Base-by-base conservation (phyloP, 1,140 invertebrate species). In the Macrostomum lignano region DNA sequence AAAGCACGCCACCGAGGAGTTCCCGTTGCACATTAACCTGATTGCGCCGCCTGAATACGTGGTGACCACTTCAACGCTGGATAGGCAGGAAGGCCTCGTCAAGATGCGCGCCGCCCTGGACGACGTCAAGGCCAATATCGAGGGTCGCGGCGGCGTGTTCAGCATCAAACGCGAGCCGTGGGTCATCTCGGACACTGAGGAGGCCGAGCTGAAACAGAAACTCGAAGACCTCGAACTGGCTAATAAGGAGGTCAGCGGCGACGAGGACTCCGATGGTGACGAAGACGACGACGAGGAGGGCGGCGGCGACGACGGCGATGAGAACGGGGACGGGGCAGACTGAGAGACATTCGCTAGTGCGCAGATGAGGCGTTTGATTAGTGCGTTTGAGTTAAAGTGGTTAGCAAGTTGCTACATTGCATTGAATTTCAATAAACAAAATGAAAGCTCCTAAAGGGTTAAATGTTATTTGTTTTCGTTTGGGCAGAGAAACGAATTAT, bases 21-120 rank as follows among this genome's bases (percentile, higher is more conserved):
- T 94, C 59, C 79, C 79, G 5, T 84, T 96, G 40, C 39, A 66
- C 61, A 98, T 98, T 44, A 96, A 96, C 62, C 61, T 98, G 31
- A 94, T 98, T 52, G 88, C 91, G 22, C 86, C 91, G 25, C 91
- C 91, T 24, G 61, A 86, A 40, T 98, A 91, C 65, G 82, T 96
- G 31, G 84, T 96, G 67, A 96, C 86, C 7, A 93, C 86, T 25
- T 78, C 81, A 20, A 94, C 86, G 3, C 73, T 91, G 23, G 88
- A 98, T 52, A 76, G 84, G 52, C 65, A 71, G 36, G 81, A 91
- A 47, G 86, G 86, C 5, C 60, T 94, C 23, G 74, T 72, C 56
- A 69, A 15, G 5, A 34, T 36, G 6, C n/a, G 31, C 4, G 67
- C 73, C 46, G 79, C 82, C 11, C 74, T 93, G 36, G 71, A 75